Base-by-base conservation (phyloP, 2,113 vertebrate genomes). In the Paratilapia polleni region DNA sequence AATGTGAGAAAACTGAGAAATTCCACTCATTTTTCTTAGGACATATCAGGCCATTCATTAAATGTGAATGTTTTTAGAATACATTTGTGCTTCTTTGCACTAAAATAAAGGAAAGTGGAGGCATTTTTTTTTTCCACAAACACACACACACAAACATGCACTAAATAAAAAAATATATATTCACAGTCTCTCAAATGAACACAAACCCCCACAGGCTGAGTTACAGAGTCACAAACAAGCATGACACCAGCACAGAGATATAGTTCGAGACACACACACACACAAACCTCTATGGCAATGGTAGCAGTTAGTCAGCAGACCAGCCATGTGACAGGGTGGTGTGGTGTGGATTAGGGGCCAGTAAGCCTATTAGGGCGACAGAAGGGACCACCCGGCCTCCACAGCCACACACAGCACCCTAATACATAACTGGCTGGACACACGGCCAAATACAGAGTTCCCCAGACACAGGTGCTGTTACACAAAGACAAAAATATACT, bases 341-440 rank as follows among this genome's bases (percentile, higher is more conserved):
- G 91, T 91, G 91, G 84, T 88, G 83, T 93, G 93, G 94, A 95
- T 95, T 95, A 95, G 87, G 86, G 90, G 83, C 88, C 91, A 90
- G 73, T 94, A 95, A 94, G 92, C 94, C 91, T 94, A 94, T 95
- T 94, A 94, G 78, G 89, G 91, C 80, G 89, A 94, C 92, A 90
- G 91, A 90, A 93, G 91, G 88, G 94, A 94, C 94, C 94, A 95
- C 94, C 93, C 93, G 83, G 94, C 84, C 89, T 93, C 89, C 61
- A 59, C 83, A 66, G 91, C 90, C 92, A 93, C 80, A 75, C 73
- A 87, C 64, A 80, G 20, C 60, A 73, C 61, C 68, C 76, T 61
- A 17, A 85, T 57, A 56, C 34, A 78, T 6, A 60, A 76, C 36
- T 19, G 43, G 70, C 49, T 26, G 28, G 77, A 84, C 82, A 84